Conservation (phyloP, 2,888 invertebrate species). For the Escarpia spicata region DNA sequence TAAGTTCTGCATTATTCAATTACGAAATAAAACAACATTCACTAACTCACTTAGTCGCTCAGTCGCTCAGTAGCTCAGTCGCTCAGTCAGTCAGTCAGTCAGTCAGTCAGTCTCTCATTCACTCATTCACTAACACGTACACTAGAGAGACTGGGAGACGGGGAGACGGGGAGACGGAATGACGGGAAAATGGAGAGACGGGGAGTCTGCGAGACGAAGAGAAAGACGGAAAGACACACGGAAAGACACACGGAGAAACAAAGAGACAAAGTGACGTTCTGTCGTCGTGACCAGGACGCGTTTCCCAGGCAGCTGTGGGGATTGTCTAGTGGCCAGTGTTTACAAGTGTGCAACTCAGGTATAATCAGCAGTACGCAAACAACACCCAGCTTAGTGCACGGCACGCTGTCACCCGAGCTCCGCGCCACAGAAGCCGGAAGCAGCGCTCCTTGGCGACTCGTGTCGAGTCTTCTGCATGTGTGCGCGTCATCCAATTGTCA, state of each 20-base stretch:
- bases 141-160: no score
- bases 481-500: slow-evolving; percentile 12
- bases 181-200: neutral
- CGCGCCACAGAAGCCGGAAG: neutral
- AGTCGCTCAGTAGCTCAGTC: no score
- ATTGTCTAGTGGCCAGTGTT: neutral
- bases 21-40: no score
- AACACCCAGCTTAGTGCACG: neutral
- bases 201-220: neutral
- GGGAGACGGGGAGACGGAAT: neutral
- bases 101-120: no score
- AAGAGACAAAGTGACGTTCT: neutral
- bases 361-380: neutral
- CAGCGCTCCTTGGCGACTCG: neutral
- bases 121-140: no score
- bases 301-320: neutral
- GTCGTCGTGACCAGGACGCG: neutral
- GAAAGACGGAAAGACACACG: neutral
- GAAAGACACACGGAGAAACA: neutral
- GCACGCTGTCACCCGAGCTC: neutral
- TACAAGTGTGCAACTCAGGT: neutral
- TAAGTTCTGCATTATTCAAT: no score
- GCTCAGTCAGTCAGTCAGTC: no score
- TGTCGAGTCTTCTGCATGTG: neutral
- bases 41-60: no score